phyloP scores from a whole-genome alignment of 2,113 vertebrate genomes.

The Elaphurus davidianus region DNA sequence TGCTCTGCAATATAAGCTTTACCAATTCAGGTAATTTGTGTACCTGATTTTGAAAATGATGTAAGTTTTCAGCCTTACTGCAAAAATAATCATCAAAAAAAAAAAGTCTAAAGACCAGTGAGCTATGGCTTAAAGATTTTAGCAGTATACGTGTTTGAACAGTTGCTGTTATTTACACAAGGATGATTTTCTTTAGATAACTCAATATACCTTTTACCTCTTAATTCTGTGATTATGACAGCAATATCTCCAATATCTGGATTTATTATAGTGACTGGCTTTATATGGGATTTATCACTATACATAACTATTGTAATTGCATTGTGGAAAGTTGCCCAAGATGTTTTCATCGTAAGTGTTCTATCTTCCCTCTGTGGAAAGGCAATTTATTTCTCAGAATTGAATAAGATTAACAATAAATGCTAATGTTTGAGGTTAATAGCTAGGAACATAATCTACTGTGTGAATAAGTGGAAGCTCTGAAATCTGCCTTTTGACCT shows the following conservation, averaged over 20 bases:
- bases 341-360: constrained; percentile 91
- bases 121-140: constrained; percentile 89
- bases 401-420: constrained; percentile 87
- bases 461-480: neutral
- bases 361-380: constrained; percentile 90
- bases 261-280: constrained; percentile 90
- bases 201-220: constrained; percentile 87
- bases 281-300: constrained; percentile 88
- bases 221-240: constrained; percentile 90
- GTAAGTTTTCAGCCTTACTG: constrained; percentile 92
- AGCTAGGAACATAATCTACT: constrained; percentile 88
- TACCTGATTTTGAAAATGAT: constrained; percentile 93
- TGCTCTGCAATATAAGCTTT: constrained; percentile 69
- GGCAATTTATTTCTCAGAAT: constrained; percentile 89
- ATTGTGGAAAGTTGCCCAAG: constrained; percentile 86
- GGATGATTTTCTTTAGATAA: constrained; percentile 89
- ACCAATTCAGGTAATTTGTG: constrained; percentile 86
- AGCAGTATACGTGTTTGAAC: constrained; percentile 83
- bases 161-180: constrained; percentile 86
- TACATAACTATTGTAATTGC: constrained; percentile 90
- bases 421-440: constrained; percentile 82
- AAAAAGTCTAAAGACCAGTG: constrained; percentile 90
- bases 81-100: constrained; percentile 93
- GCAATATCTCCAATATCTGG: constrained; percentile 91
- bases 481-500: neutral